Conservation (phyloP, 2,113 vertebrate species). For the Peromyscus californicus region DNA sequence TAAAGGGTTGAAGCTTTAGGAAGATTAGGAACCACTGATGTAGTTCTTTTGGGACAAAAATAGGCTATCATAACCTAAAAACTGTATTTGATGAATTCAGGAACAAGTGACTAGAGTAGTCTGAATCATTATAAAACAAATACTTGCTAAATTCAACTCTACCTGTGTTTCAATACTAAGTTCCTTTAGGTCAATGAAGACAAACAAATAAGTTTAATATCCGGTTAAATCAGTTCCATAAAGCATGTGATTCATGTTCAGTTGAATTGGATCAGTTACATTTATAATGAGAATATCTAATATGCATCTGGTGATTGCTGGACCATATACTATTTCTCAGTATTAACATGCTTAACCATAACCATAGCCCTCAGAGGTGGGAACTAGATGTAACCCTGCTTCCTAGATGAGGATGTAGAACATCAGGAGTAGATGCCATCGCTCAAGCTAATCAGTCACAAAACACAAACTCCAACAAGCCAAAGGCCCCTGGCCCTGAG, state of each 20-base stretch:
- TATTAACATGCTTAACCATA: not conserved
- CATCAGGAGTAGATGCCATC: not conserved
- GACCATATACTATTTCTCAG: not conserved
- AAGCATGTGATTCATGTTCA: not conserved
- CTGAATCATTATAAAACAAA: not conserved
- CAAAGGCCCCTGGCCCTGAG: not conserved
- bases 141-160: not conserved
- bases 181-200: not conserved
- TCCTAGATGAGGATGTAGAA: not conserved
- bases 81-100: not conserved
- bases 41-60: not conserved
- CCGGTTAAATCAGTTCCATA: not conserved
- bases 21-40: not conserved
- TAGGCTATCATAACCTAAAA: not conserved
- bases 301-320: not conserved
- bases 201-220: slow-evolving; percentile 13
- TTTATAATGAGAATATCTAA: slow-evolving; percentile 20
- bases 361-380: not conserved
- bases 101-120: not conserved
- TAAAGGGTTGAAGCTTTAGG: not conserved
- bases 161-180: not conserved
- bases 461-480: not conserved
- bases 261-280: not conserved
- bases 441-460: not conserved
- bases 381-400: not conserved